Base-by-base conservation (phyloP, 2,888 invertebrate genomes). In the Volucella bombylans region DNA sequence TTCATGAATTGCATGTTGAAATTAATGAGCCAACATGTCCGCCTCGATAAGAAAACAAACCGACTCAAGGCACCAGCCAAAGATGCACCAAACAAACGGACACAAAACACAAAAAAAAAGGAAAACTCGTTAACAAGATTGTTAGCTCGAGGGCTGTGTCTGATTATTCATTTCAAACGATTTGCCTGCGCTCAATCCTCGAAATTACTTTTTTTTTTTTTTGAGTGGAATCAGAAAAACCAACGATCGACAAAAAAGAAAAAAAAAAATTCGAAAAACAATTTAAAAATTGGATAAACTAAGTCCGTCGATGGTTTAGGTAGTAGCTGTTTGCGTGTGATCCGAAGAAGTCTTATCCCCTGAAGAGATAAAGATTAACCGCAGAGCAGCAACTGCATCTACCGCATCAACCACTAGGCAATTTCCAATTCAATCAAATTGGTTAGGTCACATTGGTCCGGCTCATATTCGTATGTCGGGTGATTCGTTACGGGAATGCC, bases 111-210 rank as follows among this genome's bases (percentile, higher is more conserved):
- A 55, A 38, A n/a, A 31, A 57, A 38, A 74, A 41, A 23, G 12
- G 38, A 61, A 73, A 55, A 57, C 64, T 73, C 73, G 73, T 73
- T 73, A 73, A 55, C 82, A 71, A 82, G 82, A 77, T 77, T 69
- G 45, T 72, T 67, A 61, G 64, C 71, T 65, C 43, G 18, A 43
- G 68, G 64, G 71, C 54, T 72, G 43, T 45, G 49, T 38, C 68
- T 57, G 72, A 79, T 80, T 68, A 57, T 74, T 68, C 55, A 38
- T 68, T 50, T 78, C 55, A 78, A 78, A 68, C 43, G 61, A 72
- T 54, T 31, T 65, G 38, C 67, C 57, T 57, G 39, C 31, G 31
- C 43, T 62, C 55, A 47, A 55, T 49, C 64, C 73, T 49, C 55
- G n/a, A 69, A 45, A 38, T 43, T 12, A 62, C 41, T 39, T 18